Base-by-base conservation (phyloP, 2,113 vertebrate genomes). In the Serranochromis macrocephalus region DNA sequence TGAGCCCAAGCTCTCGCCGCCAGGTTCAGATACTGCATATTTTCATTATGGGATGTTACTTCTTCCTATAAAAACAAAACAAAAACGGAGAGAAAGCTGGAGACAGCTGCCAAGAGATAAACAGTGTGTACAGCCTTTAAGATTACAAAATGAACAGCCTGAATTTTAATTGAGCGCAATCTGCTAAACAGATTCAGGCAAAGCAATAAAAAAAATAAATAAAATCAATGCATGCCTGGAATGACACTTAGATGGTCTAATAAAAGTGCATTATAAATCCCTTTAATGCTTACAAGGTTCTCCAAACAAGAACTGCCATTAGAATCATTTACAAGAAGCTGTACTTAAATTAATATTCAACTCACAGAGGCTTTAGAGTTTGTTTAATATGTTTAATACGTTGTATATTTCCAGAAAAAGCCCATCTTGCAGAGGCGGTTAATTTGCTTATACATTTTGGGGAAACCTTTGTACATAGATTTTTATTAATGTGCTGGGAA, bases 11-110 rank as follows among this genome's bases (percentile, higher is more conserved):
- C 95, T 86, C 87, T 92, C 75, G 98, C 81, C 1, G 99, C 98
- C 88, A 97, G 91, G 91, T 97, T 98, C 92, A 99, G 84, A 81
- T 97, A 97, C 82, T 82, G 94, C 93, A 98, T 97, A 92, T 99
- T 99, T 82, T 97, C 96, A 83, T 97, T 95, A 85, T 99, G 97
- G 61, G 97, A 97, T 7, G 95, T 92, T 83, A 96, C 96, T 79
- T 95, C 96, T 47, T 93, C 97, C 99, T 99, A 94, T 19, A 85
- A 54, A 42, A 79, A 57, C 86, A 40, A 85, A 2, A 51, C 0
- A 9, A 38, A 66, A 51, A 47, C 3, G 1, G 10, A 49, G 16
- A 49, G 42, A 78, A 78, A 78, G 45, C 45, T 78, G 73, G 73
- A 49, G 16, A 49, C 26, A 49, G 73, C 45, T 49, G 26, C 73